Evolutionary conservation across 2,113 vertebrate species (phyloP), one percentile per base, ranked within the genome.

Genomic region (Phylloscopus trochiloides): DNA sequence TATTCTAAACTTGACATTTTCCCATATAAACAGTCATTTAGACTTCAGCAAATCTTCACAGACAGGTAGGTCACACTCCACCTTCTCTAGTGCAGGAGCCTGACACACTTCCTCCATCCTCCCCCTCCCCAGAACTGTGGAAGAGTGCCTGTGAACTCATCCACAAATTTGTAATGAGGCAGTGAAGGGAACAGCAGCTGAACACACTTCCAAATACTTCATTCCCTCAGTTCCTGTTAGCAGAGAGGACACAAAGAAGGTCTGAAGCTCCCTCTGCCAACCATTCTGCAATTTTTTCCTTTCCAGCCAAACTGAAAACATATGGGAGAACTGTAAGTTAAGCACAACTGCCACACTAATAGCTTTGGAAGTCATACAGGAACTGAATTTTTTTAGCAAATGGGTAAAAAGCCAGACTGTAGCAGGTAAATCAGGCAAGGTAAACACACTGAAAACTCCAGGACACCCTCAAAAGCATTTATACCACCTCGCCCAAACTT

Each of bases 271-370:
- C 18, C 43, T 62, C 43, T 62, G 71, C 42, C 82, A 94, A 43
- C 55, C 65, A 38, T 51, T 63, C 57, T 72, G 77, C 48, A 82
- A 68, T 17, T 68, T 48, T 71, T 58, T 72, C 70, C 72, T 63
- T 63, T n/a, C 32, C 52, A 90, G 40, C 3, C 74, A 78, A 96
- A 94, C 81, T 34, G 17, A 75, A 90, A 81, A 78, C 70, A 58
- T 19, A 73, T 6, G 13, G 24, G 32, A 93, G 52, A 93, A 48
- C 32, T 42, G 10, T 14, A 85, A 67, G 22, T 48, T 71, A 62
- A 54, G 66, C 66, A 87, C 38, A 70, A 45, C 63, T 80, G 45
- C 77, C 38, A 89, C 63, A 47, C 38, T 42, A 61, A 50, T 1
- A 31, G 40, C 62, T 86, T 59, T 79, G 16, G 15, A 84, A 81